Base-by-base conservation (phyloP, 2,113 vertebrate genomes). In the Cyprinodon variegatus region DNA sequence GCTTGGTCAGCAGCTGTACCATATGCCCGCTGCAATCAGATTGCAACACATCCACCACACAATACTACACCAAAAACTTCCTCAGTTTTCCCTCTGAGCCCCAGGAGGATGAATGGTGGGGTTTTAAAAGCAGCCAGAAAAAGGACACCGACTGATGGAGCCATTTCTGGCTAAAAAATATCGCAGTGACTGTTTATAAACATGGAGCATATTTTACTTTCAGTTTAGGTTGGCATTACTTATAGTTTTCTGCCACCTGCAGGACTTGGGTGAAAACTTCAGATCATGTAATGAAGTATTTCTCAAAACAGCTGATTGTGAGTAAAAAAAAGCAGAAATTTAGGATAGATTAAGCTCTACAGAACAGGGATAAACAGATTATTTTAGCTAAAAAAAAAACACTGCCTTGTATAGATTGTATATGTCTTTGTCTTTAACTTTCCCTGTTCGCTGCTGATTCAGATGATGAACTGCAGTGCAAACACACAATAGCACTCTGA, bases 91-190 rank as follows among this genome's bases (percentile, higher is more conserved):
- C 61, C 12, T 93, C 93, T 0, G 92, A 95, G 84, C 94, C 94
- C 9, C 93, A 95, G 70, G 94, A 95, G 77, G 90, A 94, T 5
- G 94, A 95, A 86, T 95, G 91, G 90, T 81, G 88, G 93, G 87
- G 53, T 81, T 84, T 65, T 91, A 79, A 45, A 29, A 13, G 37
- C 36, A 11, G 1, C 29, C 11, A 15, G 14, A 11, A 3, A 20
- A 11, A 57, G 46, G 11, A n/a, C 9, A 2, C 2, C 3, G 41
- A 29, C 17, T 57, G 50, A 57, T 14, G 50, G 50, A 13, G 3
- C 17, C 13, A 10, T 62, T 17, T 13, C 39, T 20, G n/a, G 17
- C 39, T 39, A 8, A 10, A 57, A 65, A n/a, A 64, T 29, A 6
- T 3, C 46, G 36, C 29, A 46, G 11, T 8, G 13, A 12, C 12